Evolutionary conservation across 2,888 invertebrate species (phyloP), one percentile per base, ranked within the genome.

Genomic region (Clepsis dumicolana): DNA sequence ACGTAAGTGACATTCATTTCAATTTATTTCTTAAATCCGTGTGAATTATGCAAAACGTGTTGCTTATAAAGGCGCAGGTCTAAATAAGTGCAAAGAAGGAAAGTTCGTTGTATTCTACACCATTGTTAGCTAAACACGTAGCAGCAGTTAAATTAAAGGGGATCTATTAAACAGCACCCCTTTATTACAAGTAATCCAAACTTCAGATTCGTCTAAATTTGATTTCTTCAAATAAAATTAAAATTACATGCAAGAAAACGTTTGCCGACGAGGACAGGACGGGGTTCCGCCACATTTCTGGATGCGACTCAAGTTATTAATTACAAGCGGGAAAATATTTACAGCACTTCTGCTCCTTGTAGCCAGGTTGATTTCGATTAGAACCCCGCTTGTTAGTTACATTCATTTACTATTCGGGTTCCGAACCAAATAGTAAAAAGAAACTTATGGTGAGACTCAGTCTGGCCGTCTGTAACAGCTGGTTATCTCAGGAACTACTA

Each of bases 231-330:
- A 82, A 80, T 81, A 77, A 82, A 80, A 81, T 82, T 79, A 81
- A 78, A 82, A 83, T 85, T 78, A 83, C 80, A 82, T 80, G 81
- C 80, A 79, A 82, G 84, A 82, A 78, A 80, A 78, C 80, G 73
- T 77, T 79, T 73, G 73, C 72, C 73, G 76, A 70, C 75, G 76
- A 77, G 71, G 74, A 76, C 77, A 77, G 71, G 74, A 76, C 77
- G 78, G 80, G 80, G 81, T 81, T 78, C 74, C 71, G 74, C 75
- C 73, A 76, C 74, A 74, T 75, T 82, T 77, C 76, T 74, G 69
- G 57, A 61, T 67, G 57, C 21, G 65, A 70, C 48, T 64, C 61
- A 59, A 59, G 38, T 59, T 25, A 38, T 24, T 12, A 21, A 41
- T 25, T n/a, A 41, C n/a, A 12, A 16, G 57, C 57, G 38, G 38